Evolutionary conservation across 2,888 invertebrate genomes (phyloP).

Genomic region (Calameuta pallipes): DNA sequence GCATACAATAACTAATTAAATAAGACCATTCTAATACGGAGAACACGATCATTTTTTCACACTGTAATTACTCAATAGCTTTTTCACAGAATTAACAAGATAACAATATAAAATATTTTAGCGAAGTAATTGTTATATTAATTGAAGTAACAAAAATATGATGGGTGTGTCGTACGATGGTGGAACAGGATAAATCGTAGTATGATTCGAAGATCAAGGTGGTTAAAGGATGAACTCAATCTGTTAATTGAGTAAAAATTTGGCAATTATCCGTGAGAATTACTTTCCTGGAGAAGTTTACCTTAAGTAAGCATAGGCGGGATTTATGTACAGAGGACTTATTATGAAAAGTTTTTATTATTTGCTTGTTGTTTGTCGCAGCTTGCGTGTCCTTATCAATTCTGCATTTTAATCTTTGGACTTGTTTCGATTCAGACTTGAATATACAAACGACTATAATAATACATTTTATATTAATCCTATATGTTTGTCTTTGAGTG

Average conservation of each 20-base stretch:
- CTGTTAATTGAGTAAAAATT: neutral
- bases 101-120: constrained; percentile 26
- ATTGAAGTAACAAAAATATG: constrained; percentile 25
- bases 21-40: constrained; percentile 26
- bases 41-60: constrained; percentile 39
- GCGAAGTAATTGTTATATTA: constrained; percentile 32
- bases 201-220: neutral
- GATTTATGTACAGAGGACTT: constrained; percentile 49
- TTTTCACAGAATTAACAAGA: constrained; percentile 55
- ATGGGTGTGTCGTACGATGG: neutral
- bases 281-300: neutral
- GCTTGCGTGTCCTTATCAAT: constrained; percentile 43
- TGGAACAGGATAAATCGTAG: neutral
- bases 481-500: constrained; percentile 40
- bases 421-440: constrained; percentile 50
- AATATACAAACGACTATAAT: constrained; percentile 58
- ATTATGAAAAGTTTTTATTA: constrained; percentile 39
- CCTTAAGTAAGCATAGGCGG: neutral
- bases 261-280: neutral
- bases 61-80: constrained; percentile 58
- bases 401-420: constrained; percentile 39
- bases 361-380: constrained; percentile 46
- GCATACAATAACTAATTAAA: constrained; percentile 26
- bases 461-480: constrained; percentile 66
- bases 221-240: neutral